These are phyloP conservation scores for Drosophila funebris DNA, from an alignment of 1,140 invertebrate genomes.

Conservation along the genomic window DNA sequence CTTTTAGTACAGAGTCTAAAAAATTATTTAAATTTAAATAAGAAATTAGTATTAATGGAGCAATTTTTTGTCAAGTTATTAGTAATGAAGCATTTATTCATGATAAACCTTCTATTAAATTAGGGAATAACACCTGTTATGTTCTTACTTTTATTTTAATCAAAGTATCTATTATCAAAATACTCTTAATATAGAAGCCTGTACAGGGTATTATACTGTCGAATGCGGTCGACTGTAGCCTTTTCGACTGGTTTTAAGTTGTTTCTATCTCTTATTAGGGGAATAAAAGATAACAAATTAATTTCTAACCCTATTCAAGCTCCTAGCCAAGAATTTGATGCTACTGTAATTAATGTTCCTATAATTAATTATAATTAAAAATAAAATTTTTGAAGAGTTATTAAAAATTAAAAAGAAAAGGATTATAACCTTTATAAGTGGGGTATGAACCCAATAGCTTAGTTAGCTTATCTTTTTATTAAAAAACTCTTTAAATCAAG, in stretches of 20 bases:
- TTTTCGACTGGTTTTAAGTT: slow-evolving; percentile 83
- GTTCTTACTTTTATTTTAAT: too few species aligned
- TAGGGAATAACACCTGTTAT: too few species aligned
- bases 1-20: too few species aligned
- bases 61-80: slow-evolving; percentile 85
- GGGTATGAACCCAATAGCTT: slow-evolving; percentile 85
- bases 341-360: slow-evolving; percentile 81
- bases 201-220: too few species aligned
- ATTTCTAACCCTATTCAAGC: slow-evolving; percentile 76
- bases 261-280: slow-evolving; percentile 83
- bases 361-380: slow-evolving; percentile 56
- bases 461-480: slow-evolving; percentile 84
- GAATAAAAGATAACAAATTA: slow-evolving; percentile 85
- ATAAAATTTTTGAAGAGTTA: slow-evolving; percentile 84
- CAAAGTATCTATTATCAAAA: too few species aligned
- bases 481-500: slow-evolving; percentile 68
- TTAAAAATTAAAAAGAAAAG: slow-evolving; percentile 84
- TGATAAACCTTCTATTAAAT: slow-evolving; percentile 83
- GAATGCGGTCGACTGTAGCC: too few species aligned
- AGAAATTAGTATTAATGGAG: slow-evolving; percentile 83
- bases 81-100: slow-evolving; percentile 84
- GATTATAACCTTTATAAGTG: slow-evolving; percentile 83
- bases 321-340: slow-evolving; percentile 64
- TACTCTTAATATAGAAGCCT: too few species aligned
- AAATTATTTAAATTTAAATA: slow-evolving; percentile 74